A percentile compares a stretch with the other conserved stretches of the same genome.
Evolutionary conservation across 1,140 invertebrate species (phyloP).

Genomic region (Armadillidium nasatum): DNA sequence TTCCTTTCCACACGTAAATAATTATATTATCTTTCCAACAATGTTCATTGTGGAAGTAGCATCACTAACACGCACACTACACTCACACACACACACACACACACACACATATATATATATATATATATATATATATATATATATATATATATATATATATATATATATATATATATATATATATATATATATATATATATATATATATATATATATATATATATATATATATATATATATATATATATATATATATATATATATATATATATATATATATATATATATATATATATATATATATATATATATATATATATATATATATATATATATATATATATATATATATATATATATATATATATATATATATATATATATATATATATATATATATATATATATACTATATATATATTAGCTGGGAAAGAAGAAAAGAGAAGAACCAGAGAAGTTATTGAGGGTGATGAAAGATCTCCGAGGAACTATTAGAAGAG

Average conservation of each 20-base stretch:
- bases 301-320: not conserved
- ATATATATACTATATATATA: too few species aligned
- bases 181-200: conserved; percentile 27
- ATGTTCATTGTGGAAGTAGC: too few species aligned
- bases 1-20: too few species aligned
- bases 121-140: conserved; percentile 22
- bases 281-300: conserved; percentile 18
- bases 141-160: conserved; percentile 22
- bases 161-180: conserved; percentile 26
- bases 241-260: conserved; percentile 11
- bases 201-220: conserved; percentile 28
- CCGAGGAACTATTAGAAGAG: too few species aligned
- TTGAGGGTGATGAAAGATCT: too few species aligned
- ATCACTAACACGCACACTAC: too few species aligned
- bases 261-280: conserved; percentile 7
- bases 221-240: conserved; percentile 25
- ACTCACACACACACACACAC: too few species aligned
- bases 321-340: conserved; percentile 10
- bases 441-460: too few species aligned
- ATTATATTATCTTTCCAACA: too few species aligned
- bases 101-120: conserved; percentile 8
- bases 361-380: too few species aligned
- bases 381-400: too few species aligned
- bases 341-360: not conserved
- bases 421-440: too few species aligned